Conservation (phyloP, 1,140 invertebrate species). For the Lineus longissimus region DNA sequence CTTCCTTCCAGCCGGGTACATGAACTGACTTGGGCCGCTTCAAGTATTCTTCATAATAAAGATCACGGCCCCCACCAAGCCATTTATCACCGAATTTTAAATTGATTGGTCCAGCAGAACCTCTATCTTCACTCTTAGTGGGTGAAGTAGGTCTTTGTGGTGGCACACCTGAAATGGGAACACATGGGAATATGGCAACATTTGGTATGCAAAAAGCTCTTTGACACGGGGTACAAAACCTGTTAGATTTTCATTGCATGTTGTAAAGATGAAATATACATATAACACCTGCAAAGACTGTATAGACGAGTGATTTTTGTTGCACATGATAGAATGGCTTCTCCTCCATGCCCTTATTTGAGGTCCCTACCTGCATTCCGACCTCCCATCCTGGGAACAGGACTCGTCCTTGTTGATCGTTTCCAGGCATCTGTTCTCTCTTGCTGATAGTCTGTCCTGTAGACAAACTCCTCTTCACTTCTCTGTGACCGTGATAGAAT, state of each 20-base stretch:
- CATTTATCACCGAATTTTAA: conserved; percentile 33
- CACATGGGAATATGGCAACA: too few species aligned
- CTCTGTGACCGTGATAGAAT: conserved; percentile 6
- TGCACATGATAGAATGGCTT: too few species aligned
- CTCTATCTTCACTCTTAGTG: background rate
- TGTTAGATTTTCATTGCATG: too few species aligned
- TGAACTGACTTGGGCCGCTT: conserved; percentile 40
- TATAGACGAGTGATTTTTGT: too few species aligned
- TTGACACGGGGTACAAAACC: too few species aligned
- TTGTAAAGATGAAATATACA: too few species aligned
- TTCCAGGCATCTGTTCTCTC: background rate
- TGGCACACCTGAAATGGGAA: background rate
- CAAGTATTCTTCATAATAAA: conserved; percentile 36
- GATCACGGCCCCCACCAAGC: conserved; percentile 45
- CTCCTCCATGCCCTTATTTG: too few species aligned
- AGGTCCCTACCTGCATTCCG: too few species aligned
- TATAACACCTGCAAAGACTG: too few species aligned
- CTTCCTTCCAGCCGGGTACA: conserved; percentile 48
- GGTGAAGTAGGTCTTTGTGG: background rate
- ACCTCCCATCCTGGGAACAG: too few species aligned
- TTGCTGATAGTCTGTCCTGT: conserved; percentile 2
- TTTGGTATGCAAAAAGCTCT: too few species aligned
- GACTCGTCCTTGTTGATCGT: background rate
- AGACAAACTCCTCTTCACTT: conserved; percentile 9
- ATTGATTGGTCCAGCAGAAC: conserved; percentile 6